Conservation (phyloP, 2,113 vertebrate species). For the Entosphenus tridentatus region DNA sequence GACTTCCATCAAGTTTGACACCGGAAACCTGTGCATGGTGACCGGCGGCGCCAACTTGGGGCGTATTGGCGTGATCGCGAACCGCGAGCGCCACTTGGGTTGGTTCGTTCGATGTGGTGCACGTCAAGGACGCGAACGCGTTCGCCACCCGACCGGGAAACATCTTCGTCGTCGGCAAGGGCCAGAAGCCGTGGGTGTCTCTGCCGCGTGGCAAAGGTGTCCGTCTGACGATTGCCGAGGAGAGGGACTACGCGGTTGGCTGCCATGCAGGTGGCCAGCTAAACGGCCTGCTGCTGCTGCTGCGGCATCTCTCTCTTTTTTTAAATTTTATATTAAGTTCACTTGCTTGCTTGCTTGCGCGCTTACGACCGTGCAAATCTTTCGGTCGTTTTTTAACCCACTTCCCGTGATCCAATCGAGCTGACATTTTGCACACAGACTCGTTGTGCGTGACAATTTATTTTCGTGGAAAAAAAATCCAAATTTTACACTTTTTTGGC, state of each 20-base stretch:
- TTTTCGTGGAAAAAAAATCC: too few species aligned
- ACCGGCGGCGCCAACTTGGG: constrained; percentile 89
- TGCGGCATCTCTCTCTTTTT: too few species aligned
- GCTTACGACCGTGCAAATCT: too few species aligned
- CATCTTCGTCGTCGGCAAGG: constrained; percentile 93
- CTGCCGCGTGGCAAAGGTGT: constrained; percentile 86
- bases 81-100: constrained; percentile 79
- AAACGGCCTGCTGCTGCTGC: too few species aligned
- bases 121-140: constrained; percentile 74
- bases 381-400: too few species aligned
- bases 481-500: too few species aligned
- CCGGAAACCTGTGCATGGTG: constrained; percentile 91
- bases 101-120: constrained; percentile 94
- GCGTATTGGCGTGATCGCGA: constrained; percentile 81
- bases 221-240: constrained; percentile 84
- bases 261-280: constrained; percentile 33
- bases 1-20: constrained; percentile 97
- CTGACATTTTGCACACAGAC: too few species aligned
- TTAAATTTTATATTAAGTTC: too few species aligned
- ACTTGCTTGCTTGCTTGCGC: too few species aligned
- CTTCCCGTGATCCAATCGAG: too few species aligned
- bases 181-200: constrained; percentile 90
- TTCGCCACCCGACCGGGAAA: constrained; percentile 88
- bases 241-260: constrained; percentile 84
- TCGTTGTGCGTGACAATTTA: too few species aligned